A percentile compares a stretch with the other conserved stretches of the same genome.
These are phyloP conservation scores for Erpornis zantholeuca DNA, from an alignment of 2,113 vertebrate species.

Conservation along the genomic window DNA sequence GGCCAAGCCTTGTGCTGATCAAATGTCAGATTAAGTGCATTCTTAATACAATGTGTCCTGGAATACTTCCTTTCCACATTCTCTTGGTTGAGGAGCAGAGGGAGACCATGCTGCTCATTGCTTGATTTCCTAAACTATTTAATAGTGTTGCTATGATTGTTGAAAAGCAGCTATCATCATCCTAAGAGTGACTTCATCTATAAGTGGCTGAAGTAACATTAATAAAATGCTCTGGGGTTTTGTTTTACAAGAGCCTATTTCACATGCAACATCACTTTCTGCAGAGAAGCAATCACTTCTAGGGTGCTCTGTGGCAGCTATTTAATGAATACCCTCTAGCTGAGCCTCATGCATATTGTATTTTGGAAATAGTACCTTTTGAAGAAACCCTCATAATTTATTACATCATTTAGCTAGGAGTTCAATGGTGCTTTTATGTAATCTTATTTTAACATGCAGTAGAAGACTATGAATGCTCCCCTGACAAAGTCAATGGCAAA, in stretches of 20 bases:
- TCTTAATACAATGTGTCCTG: background rate
- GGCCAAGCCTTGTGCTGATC: background rate
- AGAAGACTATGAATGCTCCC: background rate
- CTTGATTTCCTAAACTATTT: background rate
- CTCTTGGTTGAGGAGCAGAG: background rate
- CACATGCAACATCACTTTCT: background rate
- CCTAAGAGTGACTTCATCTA: background rate
- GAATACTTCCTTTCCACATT: background rate
- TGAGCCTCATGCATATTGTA: background rate
- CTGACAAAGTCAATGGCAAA: background rate
- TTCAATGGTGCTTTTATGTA: background rate
- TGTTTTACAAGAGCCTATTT: background rate
- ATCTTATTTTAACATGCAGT: background rate
- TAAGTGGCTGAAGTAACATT: background rate
- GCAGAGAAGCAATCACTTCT: background rate
- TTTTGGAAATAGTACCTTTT: background rate
- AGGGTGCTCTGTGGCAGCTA: background rate
- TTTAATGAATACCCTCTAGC: background rate
- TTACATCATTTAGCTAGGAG: background rate
- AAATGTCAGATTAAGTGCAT: background rate
- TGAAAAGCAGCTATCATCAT: background rate
- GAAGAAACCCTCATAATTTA: background rate
- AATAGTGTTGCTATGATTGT: background rate
- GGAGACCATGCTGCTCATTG: background rate
- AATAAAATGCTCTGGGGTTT: background rate